A percentile compares a stretch with the other conserved stretches of the same genome.
Evolutionary conservation across 1,140 invertebrate species (phyloP).

Genomic region (Cydia splendana): DNA sequence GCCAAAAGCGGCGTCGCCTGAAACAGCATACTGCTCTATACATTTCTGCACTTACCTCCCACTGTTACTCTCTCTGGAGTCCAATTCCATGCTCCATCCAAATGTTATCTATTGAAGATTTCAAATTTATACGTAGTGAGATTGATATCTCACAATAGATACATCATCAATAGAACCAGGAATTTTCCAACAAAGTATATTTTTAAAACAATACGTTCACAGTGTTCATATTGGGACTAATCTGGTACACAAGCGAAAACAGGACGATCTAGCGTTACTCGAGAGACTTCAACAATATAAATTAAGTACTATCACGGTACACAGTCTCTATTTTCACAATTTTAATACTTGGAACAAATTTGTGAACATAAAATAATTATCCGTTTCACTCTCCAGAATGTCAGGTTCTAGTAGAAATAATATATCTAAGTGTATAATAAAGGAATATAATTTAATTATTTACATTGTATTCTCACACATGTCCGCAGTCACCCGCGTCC

Average conservation of each 20-base stretch:
- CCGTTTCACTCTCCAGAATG: not conserved
- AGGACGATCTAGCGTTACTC: constrained; percentile 47
- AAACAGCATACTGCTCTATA: no score
- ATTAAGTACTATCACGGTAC: constrained; percentile 71
- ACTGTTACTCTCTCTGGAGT: constrained; percentile 22
- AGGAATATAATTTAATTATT: constrained; percentile 71
- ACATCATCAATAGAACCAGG: not conserved
- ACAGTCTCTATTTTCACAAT: constrained; percentile 54
- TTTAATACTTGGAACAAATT: constrained; percentile 15
- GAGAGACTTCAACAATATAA: constrained; percentile 40
- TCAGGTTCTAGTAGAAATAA: constrained; percentile 40
- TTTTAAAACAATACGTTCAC: constrained; percentile 36
- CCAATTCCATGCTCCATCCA: not conserved
- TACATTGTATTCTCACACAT: constrained; percentile 58
- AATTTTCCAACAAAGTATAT: not conserved
- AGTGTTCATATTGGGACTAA: constrained; percentile 34
- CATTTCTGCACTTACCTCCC: no score
- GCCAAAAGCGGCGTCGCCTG: no score
- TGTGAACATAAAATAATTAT: not conserved
- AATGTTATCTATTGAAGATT: not conserved
- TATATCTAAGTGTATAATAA: constrained; percentile 50
- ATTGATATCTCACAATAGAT: not conserved
- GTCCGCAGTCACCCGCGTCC: constrained; percentile 53
- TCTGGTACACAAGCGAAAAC: constrained; percentile 33
- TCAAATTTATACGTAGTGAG: not conserved